These are phyloP conservation scores for Megaceryle alcyon DNA, from an alignment of 2,797 vertebrate species.

Conservation along the genomic window DNA sequence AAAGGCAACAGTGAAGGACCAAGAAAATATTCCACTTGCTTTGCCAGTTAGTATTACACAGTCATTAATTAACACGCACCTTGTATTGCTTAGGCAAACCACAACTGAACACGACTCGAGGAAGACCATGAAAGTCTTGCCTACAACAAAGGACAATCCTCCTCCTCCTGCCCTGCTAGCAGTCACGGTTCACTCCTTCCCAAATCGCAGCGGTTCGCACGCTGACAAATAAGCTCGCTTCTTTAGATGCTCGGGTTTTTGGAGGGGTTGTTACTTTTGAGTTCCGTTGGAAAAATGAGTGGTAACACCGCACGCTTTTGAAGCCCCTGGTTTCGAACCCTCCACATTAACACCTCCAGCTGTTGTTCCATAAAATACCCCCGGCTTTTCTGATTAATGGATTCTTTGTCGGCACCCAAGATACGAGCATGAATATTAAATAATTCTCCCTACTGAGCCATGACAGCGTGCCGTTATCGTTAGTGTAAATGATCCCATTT, in stretches of 20 bases:
- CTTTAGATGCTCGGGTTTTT: neutral
- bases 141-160: neutral
- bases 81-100: neutral
- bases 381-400: neutral
- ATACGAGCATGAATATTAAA: conserved; percentile 44
- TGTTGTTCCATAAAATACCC: neutral
- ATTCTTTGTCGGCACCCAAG: neutral
- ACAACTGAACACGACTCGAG: neutral
- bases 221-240: neutral
- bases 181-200: neutral
- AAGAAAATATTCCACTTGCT: neutral
- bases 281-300: neutral
- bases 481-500: conserved; percentile 50
- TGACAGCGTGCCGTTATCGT: conserved; percentile 21
- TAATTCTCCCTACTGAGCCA: conserved; percentile 16
- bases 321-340: neutral
- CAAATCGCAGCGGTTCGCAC: neutral
- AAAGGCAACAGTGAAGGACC: neutral
- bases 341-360: neutral
- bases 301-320: neutral
- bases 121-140: neutral
- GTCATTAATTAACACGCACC: neutral
- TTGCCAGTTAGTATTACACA: neutral
- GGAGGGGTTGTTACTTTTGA: neutral
- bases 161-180: neutral